Evolutionary conservation across 1,140 invertebrate genomes (phyloP).

Genomic region (Aphelenchoides fujianensis): DNA sequence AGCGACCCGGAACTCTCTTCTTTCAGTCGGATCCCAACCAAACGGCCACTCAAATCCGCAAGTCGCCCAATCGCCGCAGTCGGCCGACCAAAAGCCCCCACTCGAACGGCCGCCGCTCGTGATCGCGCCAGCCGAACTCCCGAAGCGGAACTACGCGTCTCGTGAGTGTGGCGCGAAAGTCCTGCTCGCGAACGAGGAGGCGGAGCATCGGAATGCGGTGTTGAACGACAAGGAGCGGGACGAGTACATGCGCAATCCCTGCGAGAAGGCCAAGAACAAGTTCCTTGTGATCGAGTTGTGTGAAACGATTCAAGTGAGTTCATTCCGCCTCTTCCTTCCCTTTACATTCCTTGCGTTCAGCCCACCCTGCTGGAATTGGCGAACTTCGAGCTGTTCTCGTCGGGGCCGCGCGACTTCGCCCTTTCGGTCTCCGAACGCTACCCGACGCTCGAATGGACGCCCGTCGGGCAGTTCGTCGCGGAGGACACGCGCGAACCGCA

Average conservation of each 20-base stretch:
- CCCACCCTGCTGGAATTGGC: slow-evolving; percentile 78
- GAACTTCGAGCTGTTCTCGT: slow-evolving; percentile 97
- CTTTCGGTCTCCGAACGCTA: slow-evolving; percentile 81
- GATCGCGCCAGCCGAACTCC: slow-evolving; percentile 6
- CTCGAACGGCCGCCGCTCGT: neutral
- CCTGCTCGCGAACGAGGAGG: slow-evolving; percentile 82
- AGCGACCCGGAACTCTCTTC: too few species aligned
- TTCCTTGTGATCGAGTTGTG: slow-evolving; percentile 97
- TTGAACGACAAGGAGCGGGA: slow-evolving; percentile 75
- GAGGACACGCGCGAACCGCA: slow-evolving; percentile 82
- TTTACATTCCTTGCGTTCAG: too few species aligned
- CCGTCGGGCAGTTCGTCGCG: slow-evolving; percentile 79
- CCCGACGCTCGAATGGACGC: slow-evolving; percentile 84
- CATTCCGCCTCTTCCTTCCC: too few species aligned
- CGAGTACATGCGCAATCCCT: slow-evolving; percentile 96
- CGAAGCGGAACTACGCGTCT: slow-evolving; percentile 68
- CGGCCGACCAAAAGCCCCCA: neutral
- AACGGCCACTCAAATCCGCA: neutral
- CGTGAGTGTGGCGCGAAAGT: slow-evolving; percentile 95
- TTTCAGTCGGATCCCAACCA: neutral
- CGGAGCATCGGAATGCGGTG: slow-evolving; percentile 74
- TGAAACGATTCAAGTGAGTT: slow-evolving; percentile 83
- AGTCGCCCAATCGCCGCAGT: neutral
- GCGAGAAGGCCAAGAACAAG: slow-evolving; percentile 73
- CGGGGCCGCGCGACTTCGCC: slow-evolving; percentile 81